Evolutionary conservation across 2,797 vertebrate species (phyloP).

Genomic region (Linurgus olivaceus): DNA sequence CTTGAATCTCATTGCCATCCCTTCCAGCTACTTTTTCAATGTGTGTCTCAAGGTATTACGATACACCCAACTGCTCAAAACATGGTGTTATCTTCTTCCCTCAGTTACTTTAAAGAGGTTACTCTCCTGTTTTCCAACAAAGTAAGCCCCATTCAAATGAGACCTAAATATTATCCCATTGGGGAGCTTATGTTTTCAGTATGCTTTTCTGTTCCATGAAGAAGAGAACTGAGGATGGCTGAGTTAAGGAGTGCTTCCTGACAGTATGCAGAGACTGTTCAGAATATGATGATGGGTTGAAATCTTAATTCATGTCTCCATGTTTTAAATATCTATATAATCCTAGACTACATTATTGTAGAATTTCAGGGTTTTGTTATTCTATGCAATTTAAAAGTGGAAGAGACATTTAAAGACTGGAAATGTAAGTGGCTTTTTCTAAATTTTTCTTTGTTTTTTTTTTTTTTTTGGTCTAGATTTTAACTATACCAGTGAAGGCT

Average conservation of each 20-base stretch:
- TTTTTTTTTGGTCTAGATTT: conserved; percentile 79
- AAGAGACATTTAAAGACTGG: background rate
- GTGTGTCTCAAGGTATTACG: background rate
- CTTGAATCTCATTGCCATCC: background rate
- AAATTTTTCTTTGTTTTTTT: background rate
- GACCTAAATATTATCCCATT: background rate
- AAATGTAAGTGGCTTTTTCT: rapidly evolving
- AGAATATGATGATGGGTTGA: background rate
- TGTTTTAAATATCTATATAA: background rate
- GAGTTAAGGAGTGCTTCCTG: background rate
- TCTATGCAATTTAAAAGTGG: background rate
- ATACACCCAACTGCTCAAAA: too few relatives aligned
- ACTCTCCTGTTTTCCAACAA: background rate
- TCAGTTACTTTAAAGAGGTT: background rate
- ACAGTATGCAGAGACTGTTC: background rate
- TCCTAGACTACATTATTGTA: background rate
- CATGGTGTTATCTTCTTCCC: background rate
- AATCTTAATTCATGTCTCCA: background rate
- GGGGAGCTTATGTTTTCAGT: background rate
- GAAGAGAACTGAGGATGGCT: background rate
- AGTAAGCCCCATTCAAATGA: background rate
- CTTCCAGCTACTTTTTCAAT: background rate
- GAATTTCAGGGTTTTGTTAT: background rate
- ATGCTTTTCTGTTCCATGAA: background rate
- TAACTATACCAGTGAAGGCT: conserved; percentile 95